These are phyloP conservation scores for Nomada lathburiana DNA, from an alignment of 2,888 invertebrate species.

Conservation along the genomic window DNA sequence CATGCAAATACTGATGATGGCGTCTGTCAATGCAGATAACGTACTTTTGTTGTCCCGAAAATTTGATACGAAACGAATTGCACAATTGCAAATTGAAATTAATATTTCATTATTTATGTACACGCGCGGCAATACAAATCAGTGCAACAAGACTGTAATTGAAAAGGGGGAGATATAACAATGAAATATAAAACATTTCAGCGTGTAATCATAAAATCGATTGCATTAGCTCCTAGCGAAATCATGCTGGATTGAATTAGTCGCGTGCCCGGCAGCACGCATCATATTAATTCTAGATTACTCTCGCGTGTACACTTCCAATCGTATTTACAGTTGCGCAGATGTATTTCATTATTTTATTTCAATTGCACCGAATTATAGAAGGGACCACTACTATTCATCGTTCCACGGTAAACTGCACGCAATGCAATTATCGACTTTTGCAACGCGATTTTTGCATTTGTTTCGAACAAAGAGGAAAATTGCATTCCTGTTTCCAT, in stretches of 20 bases:
- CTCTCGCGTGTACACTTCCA: constrained; percentile 24
- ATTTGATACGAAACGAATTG: too few species aligned
- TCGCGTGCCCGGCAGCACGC: constrained; percentile 26
- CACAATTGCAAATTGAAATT: too few species aligned
- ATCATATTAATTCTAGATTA: constrained; percentile 59
- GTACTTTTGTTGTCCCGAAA: too few species aligned
- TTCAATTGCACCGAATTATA: constrained; percentile 52
- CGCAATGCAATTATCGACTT: constrained; percentile 13
- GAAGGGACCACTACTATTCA: neutral
- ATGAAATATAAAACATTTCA: too few species aligned
- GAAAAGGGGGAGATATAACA: too few species aligned
- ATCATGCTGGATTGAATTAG: constrained; percentile 42
- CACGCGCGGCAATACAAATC: too few species aligned
- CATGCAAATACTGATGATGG: too few species aligned
- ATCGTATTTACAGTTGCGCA: neutral
- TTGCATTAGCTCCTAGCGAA: constrained; percentile 5
- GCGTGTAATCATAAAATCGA: neutral
- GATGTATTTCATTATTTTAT: constrained; percentile 35
- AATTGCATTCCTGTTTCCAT: too few species aligned
- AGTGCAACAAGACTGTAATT: too few species aligned
- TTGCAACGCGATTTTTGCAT: constrained; percentile 1
- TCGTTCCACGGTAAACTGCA: constrained; percentile 12
- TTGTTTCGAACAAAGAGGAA: too few species aligned
- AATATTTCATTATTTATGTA: too few species aligned
- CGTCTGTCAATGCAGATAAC: too few species aligned